A percentile compares a stretch with the other conserved stretches of the same genome.
Conservation (phyloP, 1,140 invertebrate species). For the Hesperophylax magnus region DNA sequence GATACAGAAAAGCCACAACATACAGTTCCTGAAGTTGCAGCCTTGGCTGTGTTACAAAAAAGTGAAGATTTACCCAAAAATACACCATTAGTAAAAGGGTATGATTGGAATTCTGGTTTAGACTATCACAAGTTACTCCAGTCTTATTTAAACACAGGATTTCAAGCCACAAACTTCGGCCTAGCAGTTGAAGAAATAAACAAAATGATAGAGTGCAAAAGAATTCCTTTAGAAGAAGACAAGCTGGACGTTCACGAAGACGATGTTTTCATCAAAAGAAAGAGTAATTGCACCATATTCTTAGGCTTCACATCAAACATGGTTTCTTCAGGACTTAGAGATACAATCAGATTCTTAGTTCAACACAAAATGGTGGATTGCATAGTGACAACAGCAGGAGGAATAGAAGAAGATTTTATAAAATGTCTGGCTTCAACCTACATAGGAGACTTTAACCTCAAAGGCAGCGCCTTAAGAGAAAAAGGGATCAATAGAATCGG, state of each 20-base stretch:
- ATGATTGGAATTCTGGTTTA: conserved; percentile 95
- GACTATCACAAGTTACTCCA: conserved; percentile 89
- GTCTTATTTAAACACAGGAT: conserved; percentile 87
- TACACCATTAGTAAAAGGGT: conserved; percentile 80
- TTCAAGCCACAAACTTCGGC: conserved; percentile 97
- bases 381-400: conserved; percentile 97
- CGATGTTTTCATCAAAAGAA: conserved; percentile 85
- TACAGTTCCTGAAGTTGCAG: conserved; percentile 67
- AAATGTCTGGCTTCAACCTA: conserved; percentile 97
- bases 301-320: conserved; percentile 99
- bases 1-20: background rate
- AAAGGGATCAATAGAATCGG: conserved; percentile 97
- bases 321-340: conserved; percentile 94
- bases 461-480: conserved; percentile 83
- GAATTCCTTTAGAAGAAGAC: conserved; percentile 76
- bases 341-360: conserved; percentile 79
- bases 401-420: conserved; percentile 99
- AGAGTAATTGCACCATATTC: conserved; percentile 94
- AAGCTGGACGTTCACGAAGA: conserved; percentile 78
- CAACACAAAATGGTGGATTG: conserved; percentile 83
- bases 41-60: conserved; percentile 77
- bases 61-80: conserved; percentile 75
- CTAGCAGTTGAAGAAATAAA: conserved; percentile 92
- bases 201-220: conserved; percentile 87
- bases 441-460: conserved; percentile 91